phyloP scores from a whole-genome alignment of 2,113 vertebrate genomes.

The Austrofundulus limnaeus region DNA sequence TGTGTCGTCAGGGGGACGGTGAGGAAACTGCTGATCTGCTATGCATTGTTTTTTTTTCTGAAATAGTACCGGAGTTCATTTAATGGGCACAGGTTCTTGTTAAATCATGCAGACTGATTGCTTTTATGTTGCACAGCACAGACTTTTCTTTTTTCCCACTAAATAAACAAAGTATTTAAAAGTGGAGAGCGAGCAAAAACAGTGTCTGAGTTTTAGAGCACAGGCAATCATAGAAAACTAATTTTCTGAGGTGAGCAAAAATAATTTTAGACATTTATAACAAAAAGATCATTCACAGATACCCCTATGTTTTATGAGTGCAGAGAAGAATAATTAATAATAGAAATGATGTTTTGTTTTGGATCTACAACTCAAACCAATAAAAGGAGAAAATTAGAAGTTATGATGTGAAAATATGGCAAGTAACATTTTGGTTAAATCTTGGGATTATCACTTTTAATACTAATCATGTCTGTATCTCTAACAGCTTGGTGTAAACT shows the following conservation, averaged over 20 bases:
- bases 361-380: constrained; percentile 5
- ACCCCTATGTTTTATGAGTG: constrained; percentile 17
- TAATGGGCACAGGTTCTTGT: constrained; percentile 80
- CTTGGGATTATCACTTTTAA: not conserved
- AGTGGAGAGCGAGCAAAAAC: constrained; percentile 28
- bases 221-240: constrained; percentile 25
- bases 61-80: constrained; percentile 71
- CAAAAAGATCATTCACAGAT: constrained; percentile 25
- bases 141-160: constrained; percentile 67
- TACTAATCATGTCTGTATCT: not conserved
- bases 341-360: constrained; percentile 10
- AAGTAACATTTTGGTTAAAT: not conserved
- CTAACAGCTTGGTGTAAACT: no score
- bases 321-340: constrained; percentile 25
- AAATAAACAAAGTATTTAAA: constrained; percentile 76
- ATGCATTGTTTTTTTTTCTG: constrained; percentile 61
- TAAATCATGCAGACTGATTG: constrained; percentile 81
- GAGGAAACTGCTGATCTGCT: constrained; percentile 76
- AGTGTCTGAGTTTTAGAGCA: constrained; percentile 33
- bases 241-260: constrained; percentile 31
- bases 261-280: constrained; percentile 27
- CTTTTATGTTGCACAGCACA: constrained; percentile 80
- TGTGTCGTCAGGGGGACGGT: constrained; percentile 48
- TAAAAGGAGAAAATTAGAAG: not conserved
- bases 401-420: not conserved